A percentile compares a stretch with the other conserved stretches of the same genome.
These are phyloP conservation scores for Macropis europaea DNA, from an alignment of 2,888 invertebrate genomes.

Conservation along the genomic window DNA sequence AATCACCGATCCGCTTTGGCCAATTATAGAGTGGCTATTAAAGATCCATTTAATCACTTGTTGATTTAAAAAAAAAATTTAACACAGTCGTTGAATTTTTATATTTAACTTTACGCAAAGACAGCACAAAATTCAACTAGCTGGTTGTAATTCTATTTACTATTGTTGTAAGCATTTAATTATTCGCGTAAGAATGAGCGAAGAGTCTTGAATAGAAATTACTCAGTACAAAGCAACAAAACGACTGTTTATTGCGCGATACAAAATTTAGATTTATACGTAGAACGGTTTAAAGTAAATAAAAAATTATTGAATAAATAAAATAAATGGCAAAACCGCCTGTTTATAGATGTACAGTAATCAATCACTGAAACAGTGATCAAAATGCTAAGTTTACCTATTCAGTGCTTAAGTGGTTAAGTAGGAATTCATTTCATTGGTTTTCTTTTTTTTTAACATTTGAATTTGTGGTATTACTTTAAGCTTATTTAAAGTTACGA, in stretches of 20 bases:
- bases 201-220: conserved; percentile 26
- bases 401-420: conserved; percentile 15
- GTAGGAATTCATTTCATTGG: not conserved
- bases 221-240: conserved; percentile 32
- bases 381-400: not conserved
- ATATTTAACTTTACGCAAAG: conserved; percentile 29
- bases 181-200: not conserved
- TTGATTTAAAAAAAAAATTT: not conserved
- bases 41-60: conserved; percentile 3
- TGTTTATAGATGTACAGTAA: conserved; percentile 5
- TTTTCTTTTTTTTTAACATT: not conserved
- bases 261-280: conserved; percentile 38
- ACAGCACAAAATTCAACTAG: conserved; percentile 31
- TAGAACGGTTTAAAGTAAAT: conserved; percentile 21
- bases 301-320: not conserved
- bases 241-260: conserved; percentile 47
- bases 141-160: not conserved
- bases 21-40: conserved; percentile 24
- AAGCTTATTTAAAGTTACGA: conserved; percentile 11
- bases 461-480: conserved; percentile 1
- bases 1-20: conserved; percentile 45
- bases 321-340: not conserved
- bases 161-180: conserved; percentile 12
- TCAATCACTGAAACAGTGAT: not conserved
- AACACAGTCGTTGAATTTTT: conserved; percentile 22